These are phyloP conservation scores for Discoglossus pictus DNA, from an alignment of 2,797 vertebrate genomes.

Conservation along the genomic window DNA sequence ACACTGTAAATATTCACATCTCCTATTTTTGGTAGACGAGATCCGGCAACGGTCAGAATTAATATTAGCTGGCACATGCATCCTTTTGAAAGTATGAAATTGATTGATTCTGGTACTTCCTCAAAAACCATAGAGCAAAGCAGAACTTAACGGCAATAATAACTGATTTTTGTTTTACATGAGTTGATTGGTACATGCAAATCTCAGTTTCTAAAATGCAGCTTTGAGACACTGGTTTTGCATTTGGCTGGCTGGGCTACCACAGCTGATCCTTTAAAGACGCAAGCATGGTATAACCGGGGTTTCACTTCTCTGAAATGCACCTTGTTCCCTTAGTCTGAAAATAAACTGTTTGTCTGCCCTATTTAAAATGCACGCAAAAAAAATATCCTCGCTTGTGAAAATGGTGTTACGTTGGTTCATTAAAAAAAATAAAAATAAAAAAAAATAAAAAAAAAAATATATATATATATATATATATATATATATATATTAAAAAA, in stretches of 20 bases:
- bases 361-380: slow-evolving; percentile 47
- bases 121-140: slow-evolving; percentile 34
- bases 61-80: slow-evolving; percentile 15
- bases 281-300: slow-evolving; percentile 37
- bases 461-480: too few species aligned
- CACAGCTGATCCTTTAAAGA: slow-evolving; percentile 39
- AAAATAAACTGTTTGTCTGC: slow-evolving; percentile 50
- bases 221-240: slow-evolving; percentile 14
- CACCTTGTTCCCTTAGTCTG: slow-evolving; percentile 44
- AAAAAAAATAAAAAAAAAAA: too few species aligned
- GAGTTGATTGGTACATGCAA: slow-evolving; percentile 48
- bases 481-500: too few species aligned
- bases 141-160: slow-evolving; percentile 28
- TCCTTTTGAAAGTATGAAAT: slow-evolving; percentile 30
- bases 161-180: slow-evolving; percentile 47
- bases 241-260: slow-evolving; percentile 22
- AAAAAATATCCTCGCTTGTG: slow-evolving; percentile 63
- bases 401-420: slow-evolving; percentile 72
- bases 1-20: background rate
- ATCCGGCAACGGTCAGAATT: slow-evolving; percentile 14
- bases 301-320: slow-evolving; percentile 55
- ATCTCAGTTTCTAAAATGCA: slow-evolving; percentile 47
- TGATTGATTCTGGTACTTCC: slow-evolving; percentile 35
- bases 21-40: background rate
- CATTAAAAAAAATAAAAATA: too few species aligned